Percentiles rank a stretch among this genome's conserved stretches.
Conservation (phyloP, 2,888 invertebrate species). For the Archips xylosteana region DNA sequence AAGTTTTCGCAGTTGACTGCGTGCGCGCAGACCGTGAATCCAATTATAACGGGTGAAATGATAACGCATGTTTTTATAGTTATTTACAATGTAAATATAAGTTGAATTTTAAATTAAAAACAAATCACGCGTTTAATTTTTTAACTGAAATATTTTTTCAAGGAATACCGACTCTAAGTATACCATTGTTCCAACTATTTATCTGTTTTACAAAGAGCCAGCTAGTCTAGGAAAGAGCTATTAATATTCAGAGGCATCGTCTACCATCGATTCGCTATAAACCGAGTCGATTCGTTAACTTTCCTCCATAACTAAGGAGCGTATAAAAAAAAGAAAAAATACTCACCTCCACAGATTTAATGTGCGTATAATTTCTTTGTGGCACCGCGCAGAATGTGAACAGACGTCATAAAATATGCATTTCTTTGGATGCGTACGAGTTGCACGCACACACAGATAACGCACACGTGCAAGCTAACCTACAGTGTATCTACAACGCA, state of each 20-base stretch:
- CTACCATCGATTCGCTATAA: conserved; percentile 35
- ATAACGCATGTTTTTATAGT: conserved; percentile 5
- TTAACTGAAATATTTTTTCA: not conserved
- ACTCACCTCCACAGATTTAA: conserved; percentile 83
- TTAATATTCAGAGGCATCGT: conserved; percentile 39
- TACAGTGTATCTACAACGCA: conserved; percentile 42
- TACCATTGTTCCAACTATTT: not conserved
- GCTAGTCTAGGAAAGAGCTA: conserved; percentile 40
- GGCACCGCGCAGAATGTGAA: conserved; percentile 84
- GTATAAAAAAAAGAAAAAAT: conserved; percentile 60
- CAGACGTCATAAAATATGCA: conserved; percentile 86
- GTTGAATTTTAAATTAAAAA: too few species aligned
- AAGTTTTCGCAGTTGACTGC: conserved; percentile 34
- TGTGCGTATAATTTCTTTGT: conserved; percentile 86
- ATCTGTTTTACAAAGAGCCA: conserved; percentile 39
- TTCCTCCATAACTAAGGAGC: conserved; percentile 41
- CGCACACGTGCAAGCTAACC: conserved; percentile 41
- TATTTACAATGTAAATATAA: not conserved
- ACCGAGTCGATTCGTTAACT: conserved; percentile 25
- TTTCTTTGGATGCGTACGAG: conserved; percentile 79
- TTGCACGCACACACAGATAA: conserved; percentile 44
- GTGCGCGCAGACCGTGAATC: conserved; percentile 28
- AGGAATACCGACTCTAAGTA: conserved; percentile 25
- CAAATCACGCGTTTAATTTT: not conserved
- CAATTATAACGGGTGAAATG: conserved; percentile 11